Base-by-base conservation (phyloP, 1,140 invertebrate species). In the Neelides sp. region DNA sequence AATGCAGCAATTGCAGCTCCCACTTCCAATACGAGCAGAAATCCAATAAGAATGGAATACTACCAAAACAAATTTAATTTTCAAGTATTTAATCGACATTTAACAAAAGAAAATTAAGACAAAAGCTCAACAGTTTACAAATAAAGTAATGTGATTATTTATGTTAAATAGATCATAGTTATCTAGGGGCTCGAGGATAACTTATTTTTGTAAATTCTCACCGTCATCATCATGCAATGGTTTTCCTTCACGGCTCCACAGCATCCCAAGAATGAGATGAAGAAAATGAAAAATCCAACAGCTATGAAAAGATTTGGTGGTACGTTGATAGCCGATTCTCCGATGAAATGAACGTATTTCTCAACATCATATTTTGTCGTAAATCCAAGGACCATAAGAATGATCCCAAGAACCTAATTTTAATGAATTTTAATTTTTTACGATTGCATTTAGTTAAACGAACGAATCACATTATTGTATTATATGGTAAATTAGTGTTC, bases 211-310 rank as follows among this genome's bases (percentile, higher is more conserved):
- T 28, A 32, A 37, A 53, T 37, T 22, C 48, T 57, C 53, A 59
- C 58, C 28, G 55, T 52, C 54, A 61, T 61, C 34, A 61, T 57
- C 58, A 61, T 61, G 35, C 52, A 57, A 45, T 61, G 58, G 49
- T 57, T 61, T 41, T 61, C 58, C 23, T 39, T 52, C 37, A 51
- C 39, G 0, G 54, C 49, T 30, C 58, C 58, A 36, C 58, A 61
- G 28, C 58, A 61, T 52, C 46, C 58, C 19, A 61, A 37, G 40
- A 61, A 61, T 4, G 58, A 54, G 17, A 61, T 57, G 42, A 61
- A n/a, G 22, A 61, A 57, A 26, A 61, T 54, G 27, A 61, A 30
- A 5, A 52, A 22, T 49, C 58, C 58, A 37, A 48, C 54, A 20
- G 19, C 52, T 36, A 61, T 57, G 35, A 61, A 54, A 26, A 61